Base-by-base conservation (phyloP, 2,797 vertebrate genomes). In the Petrocephalus schoutedeni region DNA sequence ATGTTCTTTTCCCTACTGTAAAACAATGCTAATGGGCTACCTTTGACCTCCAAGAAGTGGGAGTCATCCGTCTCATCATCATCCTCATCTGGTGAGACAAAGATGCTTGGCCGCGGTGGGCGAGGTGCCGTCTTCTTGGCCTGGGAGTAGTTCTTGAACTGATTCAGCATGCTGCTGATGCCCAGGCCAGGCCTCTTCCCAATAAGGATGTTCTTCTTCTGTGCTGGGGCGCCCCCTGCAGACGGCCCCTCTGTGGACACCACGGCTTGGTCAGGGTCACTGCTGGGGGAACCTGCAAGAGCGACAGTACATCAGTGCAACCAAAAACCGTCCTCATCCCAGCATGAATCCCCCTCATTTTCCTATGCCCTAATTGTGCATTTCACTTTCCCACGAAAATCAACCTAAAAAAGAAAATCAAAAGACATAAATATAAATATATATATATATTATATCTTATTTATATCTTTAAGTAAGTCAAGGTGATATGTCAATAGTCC, bases 11-110 rank as follows among this genome's bases (percentile, higher is more conserved):
- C 67, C 67, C 67, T 36, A 49, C 36, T 80, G 58, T 8, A 80
- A 41, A n/a, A 36, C 16, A 32, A 53, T 2, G 10, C 53, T 28
- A 58, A 16, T 36, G 71, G 93, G 92, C 96, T 97, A 99, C 98
- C 97, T 98, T 98, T 99, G 90, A 99, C 96, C 89, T 98, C 97
- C 93, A 99, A 93, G 96, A 95, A 98, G 91, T 95, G 94, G 87
- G 96, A 96, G 0, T 97, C 96, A 89, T 98, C 97, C 0, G 94
- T 93, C 36, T 97, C 95, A 0, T 96, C 98, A 0, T 99, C 98
- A 0, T 96, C 95, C 2, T 90, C 96, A 67, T 96, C 95, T 0
- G 98, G 97, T 0, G 96, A 97, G 91, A 97, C 97, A 93, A 99
- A 99, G 71, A 98, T 96, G 32, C 96, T 98, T 0, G 96, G 97